These are phyloP conservation scores for Pachyseris speciosa DNA, from an alignment of 64 coral and sea anemone genomes.

Conservation along the genomic window DNA sequence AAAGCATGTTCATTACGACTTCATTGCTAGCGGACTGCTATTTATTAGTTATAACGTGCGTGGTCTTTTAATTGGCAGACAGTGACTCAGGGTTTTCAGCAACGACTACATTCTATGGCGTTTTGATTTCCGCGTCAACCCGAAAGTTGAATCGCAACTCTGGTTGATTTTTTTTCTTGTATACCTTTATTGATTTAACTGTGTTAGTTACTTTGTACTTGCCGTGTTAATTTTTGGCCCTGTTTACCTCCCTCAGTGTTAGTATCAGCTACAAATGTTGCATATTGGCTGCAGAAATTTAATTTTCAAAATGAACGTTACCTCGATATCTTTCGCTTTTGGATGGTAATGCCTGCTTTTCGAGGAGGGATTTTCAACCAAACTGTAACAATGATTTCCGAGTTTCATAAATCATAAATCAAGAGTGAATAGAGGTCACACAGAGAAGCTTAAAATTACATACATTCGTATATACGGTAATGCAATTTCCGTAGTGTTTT, in stretches of 20 bases:
- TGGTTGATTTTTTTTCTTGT: neutral
- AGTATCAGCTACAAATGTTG: neutral
- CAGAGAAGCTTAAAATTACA: too few species aligned
- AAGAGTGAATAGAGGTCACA: too few species aligned
- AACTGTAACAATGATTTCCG: too few species aligned
- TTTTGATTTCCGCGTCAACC: neutral
- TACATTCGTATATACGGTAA: too few species aligned
- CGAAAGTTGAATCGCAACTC: neutral
- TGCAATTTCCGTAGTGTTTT: too few species aligned
- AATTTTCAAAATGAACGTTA: neutral
- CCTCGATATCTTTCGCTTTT: neutral
- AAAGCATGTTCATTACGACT: neutral
- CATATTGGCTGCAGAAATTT: neutral
- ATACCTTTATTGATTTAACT: neutral
- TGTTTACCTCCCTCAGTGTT: neutral
- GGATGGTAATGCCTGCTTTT: too few species aligned
- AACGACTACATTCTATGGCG: neutral
- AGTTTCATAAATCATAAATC: too few species aligned
- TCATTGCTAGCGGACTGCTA: neutral
- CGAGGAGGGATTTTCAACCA: too few species aligned
- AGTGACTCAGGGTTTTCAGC: neutral
- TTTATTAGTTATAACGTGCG: conserved; percentile 1
- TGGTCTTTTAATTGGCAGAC: neutral
- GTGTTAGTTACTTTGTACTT: neutral
- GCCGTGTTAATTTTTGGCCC: neutral